Evolutionary conservation across 2,888 invertebrate genomes (phyloP).

Genomic region (Dynastes maya): DNA sequence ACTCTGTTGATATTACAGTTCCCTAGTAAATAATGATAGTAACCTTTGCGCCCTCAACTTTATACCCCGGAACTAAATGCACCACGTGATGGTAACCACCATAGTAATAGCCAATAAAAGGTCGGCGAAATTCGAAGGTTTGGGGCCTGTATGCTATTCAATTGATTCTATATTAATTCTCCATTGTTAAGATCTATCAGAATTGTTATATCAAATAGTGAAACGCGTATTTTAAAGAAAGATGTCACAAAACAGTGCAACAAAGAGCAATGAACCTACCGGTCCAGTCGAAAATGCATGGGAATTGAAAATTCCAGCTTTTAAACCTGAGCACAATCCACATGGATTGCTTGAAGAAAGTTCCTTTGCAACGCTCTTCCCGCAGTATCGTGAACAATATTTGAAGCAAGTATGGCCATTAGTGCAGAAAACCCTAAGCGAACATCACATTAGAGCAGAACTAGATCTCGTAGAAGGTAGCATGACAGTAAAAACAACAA

Average conservation of each 20-base stretch:
- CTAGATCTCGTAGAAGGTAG: constrained; percentile 95
- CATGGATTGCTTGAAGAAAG: constrained; percentile 93
- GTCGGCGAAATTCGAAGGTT: too few relatives aligned
- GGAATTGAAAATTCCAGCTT: constrained; percentile 89
- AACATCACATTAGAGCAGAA: constrained; percentile 88
- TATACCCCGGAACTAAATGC: too few relatives aligned
- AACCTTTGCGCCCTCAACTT: too few relatives aligned
- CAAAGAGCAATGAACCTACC: constrained; percentile 64
- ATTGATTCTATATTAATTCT: too few relatives aligned
- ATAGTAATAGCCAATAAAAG: too few relatives aligned
- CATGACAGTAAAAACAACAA: constrained; percentile 94
- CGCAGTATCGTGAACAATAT: constrained; percentile 97
- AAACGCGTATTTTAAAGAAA: not conserved
- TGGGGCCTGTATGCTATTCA: too few relatives aligned
- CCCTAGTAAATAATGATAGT: too few relatives aligned
- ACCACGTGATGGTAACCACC: too few relatives aligned
- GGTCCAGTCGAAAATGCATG: constrained; percentile 89
- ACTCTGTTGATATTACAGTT: too few relatives aligned
- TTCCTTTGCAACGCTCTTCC: constrained; percentile 96
- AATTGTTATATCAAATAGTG: too few relatives aligned
- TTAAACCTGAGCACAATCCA: constrained; percentile 91
- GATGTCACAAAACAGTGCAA: constrained; percentile 57
- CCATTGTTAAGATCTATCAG: too few relatives aligned
- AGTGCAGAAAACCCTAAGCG: constrained; percentile 87
- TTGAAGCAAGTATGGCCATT: constrained; percentile 96